Base-by-base conservation (phyloP, 2,888 invertebrate species). In the Hirtodrosophila alboralis region DNA sequence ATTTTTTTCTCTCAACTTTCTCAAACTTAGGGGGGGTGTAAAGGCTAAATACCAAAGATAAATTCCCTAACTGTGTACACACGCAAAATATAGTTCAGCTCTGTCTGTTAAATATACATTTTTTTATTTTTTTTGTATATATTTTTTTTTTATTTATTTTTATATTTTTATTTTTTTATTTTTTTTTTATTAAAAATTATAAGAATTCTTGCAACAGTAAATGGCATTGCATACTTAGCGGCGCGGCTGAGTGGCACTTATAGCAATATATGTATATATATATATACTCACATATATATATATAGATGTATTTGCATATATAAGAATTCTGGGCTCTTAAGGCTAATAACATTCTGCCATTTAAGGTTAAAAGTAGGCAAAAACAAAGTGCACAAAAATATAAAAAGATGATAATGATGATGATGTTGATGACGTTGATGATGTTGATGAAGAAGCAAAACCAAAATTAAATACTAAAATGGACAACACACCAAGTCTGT, bases 291-390 rank as follows among this genome's bases (percentile, higher is more conserved):
- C n/a, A 3, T 33, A 1, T 13, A n/a, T 12, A 7, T 30, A 26
- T 51, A 8, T 27, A 3, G 43, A 5, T 30, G 21, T 23, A n/a
- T 52, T 8, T 30, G 13, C 38, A 14, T 37, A 21, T 33, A 18
- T 48, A 43, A 54, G 37, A 26, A 40, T 58, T 36, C 47, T 40
- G n/a, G n/a, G 53, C 52, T 59, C 45, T 59, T 60, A 78, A 72
- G 62, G 75, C 60, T 83, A 75, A 77, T 78, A 71, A 62, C 64
- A 71, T 78, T 77, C 68, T 78, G 45, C 49, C 75, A 75, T 61
- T 68, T 58, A 34, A 43, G 47, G 64, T 49, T 62, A 36, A 67
- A 57, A 62, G 71, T 60, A 58, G 26, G 16, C 16, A 34, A 12
- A n/a, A 41, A 21, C 40, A 21, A 44, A 30, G 14, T 31, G 14